These are phyloP conservation scores for human DNA, from an alignment of 2,113 vertebrate species.

Conservation along the genomic window DNA sequence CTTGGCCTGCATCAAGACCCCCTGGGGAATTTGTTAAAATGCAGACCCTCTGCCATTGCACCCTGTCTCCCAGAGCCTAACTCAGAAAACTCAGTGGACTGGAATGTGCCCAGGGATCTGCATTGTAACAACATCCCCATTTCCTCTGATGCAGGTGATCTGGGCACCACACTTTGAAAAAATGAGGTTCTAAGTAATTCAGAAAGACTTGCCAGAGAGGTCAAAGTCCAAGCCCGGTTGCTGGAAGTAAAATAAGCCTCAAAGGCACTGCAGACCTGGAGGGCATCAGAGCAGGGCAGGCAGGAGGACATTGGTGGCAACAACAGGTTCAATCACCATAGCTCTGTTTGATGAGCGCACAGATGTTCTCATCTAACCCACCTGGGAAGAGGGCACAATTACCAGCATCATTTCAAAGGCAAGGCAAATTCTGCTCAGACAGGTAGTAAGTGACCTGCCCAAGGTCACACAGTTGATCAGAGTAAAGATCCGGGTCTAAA, in stretches of 20 bases:
- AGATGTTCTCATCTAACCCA: rapidly evolving
- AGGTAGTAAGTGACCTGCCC: background rate
- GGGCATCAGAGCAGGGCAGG: rapidly evolving
- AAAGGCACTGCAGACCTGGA: background rate
- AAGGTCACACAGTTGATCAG: background rate
- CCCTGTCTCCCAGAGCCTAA: background rate
- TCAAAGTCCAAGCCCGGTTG: background rate
- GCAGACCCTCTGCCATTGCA: background rate
- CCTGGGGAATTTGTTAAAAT: background rate
- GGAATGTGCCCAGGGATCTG: too few species aligned
- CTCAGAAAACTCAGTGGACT: too few species aligned
- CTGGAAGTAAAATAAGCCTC: background rate
- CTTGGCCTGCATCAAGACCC: background rate
- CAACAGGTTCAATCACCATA: background rate
- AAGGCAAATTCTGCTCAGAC: background rate
- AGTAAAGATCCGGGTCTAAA: background rate
- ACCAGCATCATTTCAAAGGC: background rate
- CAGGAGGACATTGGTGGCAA: background rate
- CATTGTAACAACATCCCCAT: too few species aligned
- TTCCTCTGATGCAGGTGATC: background rate
- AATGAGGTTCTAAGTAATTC: background rate
- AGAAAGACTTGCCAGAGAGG: background rate
- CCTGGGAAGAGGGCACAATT: background rate
- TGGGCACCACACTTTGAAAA: background rate
- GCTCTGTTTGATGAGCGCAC: rapidly evolving